Percentiles rank a stretch among this genome's conserved stretches.
Evolutionary conservation across 2,113 vertebrate genomes (phyloP).

Genomic region (Seriola quinqueradiata): DNA sequence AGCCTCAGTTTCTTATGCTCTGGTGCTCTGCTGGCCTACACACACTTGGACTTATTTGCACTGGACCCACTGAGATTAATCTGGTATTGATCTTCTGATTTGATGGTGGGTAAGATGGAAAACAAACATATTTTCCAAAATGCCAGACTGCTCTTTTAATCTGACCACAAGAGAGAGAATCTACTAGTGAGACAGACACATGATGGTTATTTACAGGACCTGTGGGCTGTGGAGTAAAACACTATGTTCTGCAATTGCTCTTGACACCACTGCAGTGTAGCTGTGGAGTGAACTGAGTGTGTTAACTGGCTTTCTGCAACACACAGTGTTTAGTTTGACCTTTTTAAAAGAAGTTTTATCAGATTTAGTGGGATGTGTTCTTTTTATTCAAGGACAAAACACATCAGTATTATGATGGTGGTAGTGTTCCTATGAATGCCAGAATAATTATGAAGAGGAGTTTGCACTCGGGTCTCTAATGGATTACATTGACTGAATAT

Average conservation of each 20-base stretch:
- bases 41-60: neutral
- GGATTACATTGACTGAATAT: no score
- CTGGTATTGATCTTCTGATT: neutral
- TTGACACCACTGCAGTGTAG: constrained; percentile 3
- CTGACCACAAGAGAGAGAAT: neutral
- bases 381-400: neutral
- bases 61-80: constrained; percentile 2
- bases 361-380: neutral
- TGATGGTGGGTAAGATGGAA: neutral
- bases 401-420: neutral
- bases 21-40: neutral
- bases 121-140: no score
- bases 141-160: constrained; percentile 8
- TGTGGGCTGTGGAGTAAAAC: constrained; percentile 9
- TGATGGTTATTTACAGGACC: constrained; percentile 42
- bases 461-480: no score
- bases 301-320: neutral
- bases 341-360: constrained; percentile 20
- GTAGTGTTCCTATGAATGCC: no score
- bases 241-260: constrained; percentile 12
- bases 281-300: neutral
- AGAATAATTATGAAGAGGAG: no score
- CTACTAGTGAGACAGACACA: neutral
- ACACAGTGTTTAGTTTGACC: constrained; percentile 15
- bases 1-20: neutral